Percentiles rank a stretch among this genome's conserved stretches.
phyloP scores from a whole-genome alignment of 2,888 invertebrate species.

The Plagodis dolabraria region DNA sequence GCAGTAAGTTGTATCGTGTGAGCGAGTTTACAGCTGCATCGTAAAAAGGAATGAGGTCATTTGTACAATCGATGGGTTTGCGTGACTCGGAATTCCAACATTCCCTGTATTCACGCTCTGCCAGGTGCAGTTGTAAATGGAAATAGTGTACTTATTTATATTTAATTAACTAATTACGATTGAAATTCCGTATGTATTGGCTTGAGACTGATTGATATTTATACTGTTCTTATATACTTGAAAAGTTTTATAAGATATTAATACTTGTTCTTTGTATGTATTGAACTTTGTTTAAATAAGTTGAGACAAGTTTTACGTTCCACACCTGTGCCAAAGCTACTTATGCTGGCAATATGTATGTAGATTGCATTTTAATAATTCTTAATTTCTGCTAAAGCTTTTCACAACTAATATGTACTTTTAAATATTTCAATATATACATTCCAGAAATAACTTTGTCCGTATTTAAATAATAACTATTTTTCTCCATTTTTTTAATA shows the following conservation, averaged over 20 bases:
- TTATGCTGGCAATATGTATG: constrained; percentile 44
- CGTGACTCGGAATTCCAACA: constrained; percentile 3
- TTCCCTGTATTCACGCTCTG: not conserved
- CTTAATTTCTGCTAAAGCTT: not conserved
- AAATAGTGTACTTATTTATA: constrained; percentile 41
- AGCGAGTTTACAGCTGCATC: constrained; percentile 52
- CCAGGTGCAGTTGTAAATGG: constrained; percentile 40
- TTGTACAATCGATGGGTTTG: constrained; percentile 28
- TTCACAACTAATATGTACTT: not conserved
- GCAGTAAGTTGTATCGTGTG: constrained; percentile 61
- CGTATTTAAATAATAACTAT: not conserved
- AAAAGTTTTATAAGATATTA: constrained; percentile 55
- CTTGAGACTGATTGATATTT: constrained; percentile 78
- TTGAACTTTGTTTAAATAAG: constrained; percentile 27
- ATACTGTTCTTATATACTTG: constrained; percentile 64
- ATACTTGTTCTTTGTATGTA: constrained; percentile 44
- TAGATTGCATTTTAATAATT: constrained; percentile 2
- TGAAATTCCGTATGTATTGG: constrained; percentile 65
- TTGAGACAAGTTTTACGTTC: constrained; percentile 26
- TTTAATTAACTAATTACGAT: constrained; percentile 54
- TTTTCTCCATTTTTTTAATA: too few relatives aligned
- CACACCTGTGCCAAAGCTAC: constrained; percentile 53
- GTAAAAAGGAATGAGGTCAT: constrained; percentile 32
- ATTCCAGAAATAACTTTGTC: not conserved
- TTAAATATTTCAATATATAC: not conserved